phyloP scores from a whole-genome alignment of 2,797 vertebrate genomes.

The Pantherophis alleghaniensis region DNA sequence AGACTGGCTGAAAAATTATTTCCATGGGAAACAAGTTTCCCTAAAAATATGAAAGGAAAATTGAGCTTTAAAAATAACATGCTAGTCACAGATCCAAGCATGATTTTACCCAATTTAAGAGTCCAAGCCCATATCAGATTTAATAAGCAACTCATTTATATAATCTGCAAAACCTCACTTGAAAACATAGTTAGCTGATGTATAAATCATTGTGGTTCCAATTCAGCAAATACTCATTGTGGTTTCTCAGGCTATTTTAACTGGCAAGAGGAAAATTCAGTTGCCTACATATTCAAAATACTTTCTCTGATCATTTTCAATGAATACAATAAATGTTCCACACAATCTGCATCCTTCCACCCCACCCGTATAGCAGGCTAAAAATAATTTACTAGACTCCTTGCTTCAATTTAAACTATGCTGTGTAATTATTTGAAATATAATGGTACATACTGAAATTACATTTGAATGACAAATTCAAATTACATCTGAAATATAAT shows the following conservation, averaged over 20 bases:
- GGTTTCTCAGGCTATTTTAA: slow-evolving; percentile 31
- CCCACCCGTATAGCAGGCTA: slow-evolving; percentile 6
- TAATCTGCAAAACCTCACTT: slow-evolving; percentile 38
- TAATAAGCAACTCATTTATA: slow-evolving; percentile 26
- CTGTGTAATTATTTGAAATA: background rate
- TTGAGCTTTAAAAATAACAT: slow-evolving; percentile 42
- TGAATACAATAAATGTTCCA: slow-evolving; percentile 5
- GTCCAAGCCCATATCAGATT: slow-evolving; percentile 15
- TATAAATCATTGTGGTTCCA: slow-evolving; percentile 21
- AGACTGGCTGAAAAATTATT: slow-evolving; percentile 58
- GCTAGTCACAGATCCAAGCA: slow-evolving; percentile 37
- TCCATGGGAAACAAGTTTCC: slow-evolving; percentile 60
- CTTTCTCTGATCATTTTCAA: slow-evolving; percentile 30
- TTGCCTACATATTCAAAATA: slow-evolving; percentile 8
- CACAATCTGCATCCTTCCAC: background rate
- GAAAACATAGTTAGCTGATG: slow-evolving; percentile 34
- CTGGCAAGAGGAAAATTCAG: background rate
- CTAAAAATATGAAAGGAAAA: slow-evolving; percentile 50
- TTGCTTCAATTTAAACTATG: slow-evolving; percentile 11
- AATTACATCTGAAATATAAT: background rate
- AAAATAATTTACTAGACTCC: background rate
- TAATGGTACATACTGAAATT: background rate
- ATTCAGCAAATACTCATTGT: slow-evolving; percentile 18
- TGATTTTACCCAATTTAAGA: slow-evolving; percentile 6
- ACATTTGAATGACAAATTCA: background rate